A percentile compares a stretch with the other conserved stretches of the same genome.
Evolutionary conservation across 2,888 invertebrate genomes (phyloP).

Genomic region (Cyrtodaria siliqua): DNA sequence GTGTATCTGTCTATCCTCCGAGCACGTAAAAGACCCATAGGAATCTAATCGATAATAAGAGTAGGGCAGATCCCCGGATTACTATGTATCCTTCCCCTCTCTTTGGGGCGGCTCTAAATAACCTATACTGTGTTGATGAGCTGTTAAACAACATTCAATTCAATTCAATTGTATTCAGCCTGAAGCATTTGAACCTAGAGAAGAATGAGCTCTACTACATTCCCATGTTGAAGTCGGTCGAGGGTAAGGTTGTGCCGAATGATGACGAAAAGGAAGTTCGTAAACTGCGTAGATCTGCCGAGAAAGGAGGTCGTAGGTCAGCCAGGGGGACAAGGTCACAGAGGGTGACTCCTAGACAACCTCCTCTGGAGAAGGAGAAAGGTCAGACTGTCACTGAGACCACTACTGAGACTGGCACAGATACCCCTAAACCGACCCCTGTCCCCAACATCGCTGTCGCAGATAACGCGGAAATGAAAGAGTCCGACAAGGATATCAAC

Average conservation of each 20-base stretch:
- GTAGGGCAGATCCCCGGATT: no score
- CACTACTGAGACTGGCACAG: background rate
- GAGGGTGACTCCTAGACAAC: slow-evolving; percentile 29
- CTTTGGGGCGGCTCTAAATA: no score
- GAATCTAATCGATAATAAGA: no score
- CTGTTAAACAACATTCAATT: no score
- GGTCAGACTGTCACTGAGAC: background rate
- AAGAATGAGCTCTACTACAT: slow-evolving; percentile 83
- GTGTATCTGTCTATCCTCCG: no score
- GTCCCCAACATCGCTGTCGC: slow-evolving; percentile 20
- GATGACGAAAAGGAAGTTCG: slow-evolving; percentile 64
- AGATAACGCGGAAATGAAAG: slow-evolving; percentile 30
- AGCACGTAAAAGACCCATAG: no score
- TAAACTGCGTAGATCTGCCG: slow-evolving; percentile 53
- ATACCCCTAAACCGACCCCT: slow-evolving; percentile 38
- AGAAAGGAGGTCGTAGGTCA: slow-evolving; percentile 63
- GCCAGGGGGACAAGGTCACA: slow-evolving; percentile 53
- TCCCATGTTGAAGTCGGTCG: slow-evolving; percentile 82
- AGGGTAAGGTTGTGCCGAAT: slow-evolving; percentile 78
- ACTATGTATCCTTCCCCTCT: no score
- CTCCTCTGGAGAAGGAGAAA: no score
- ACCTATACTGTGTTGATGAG: no score
- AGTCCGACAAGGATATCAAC: slow-evolving; percentile 2
- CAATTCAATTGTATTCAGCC: slow-evolving; percentile 70
- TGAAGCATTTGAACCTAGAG: slow-evolving; percentile 83